Percentiles rank a stretch among this genome's conserved stretches.
These are phyloP conservation scores for Sarcophaga caerulescens DNA, from an alignment of 2,888 invertebrate genomes.

Conservation along the genomic window DNA sequence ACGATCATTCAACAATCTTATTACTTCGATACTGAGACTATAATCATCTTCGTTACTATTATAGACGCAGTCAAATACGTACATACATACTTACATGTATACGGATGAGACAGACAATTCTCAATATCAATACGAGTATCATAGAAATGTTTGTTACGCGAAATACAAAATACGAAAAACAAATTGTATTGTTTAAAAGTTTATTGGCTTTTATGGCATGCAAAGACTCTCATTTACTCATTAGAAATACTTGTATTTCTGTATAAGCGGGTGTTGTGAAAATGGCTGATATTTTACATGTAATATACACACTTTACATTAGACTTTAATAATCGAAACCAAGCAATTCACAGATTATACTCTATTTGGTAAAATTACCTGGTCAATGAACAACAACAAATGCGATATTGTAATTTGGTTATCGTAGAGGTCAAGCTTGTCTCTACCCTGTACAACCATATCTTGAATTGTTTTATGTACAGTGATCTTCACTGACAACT, in stretches of 20 bases:
- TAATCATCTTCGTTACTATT: slow-evolving; percentile 8
- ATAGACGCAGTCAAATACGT: slow-evolving; percentile 11
- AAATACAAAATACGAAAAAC: slow-evolving; percentile 18
- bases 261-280: background rate
- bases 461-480: too few relatives aligned
- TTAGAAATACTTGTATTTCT: slow-evolving; percentile 13
- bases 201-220: slow-evolving; percentile 66
- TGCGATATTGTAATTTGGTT: too few relatives aligned
- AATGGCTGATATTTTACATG: background rate
- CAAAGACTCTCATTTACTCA: slow-evolving; percentile 4
- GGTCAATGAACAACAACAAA: too few relatives aligned
- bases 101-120: background rate
- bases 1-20: slow-evolving; percentile 35
- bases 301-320: background rate
- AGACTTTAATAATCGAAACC: background rate
- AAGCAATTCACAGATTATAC: too few relatives aligned
- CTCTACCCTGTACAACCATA: too few relatives aligned
- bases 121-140: slow-evolving; percentile 62
- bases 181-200: slow-evolving; percentile 60
- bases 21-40: slow-evolving; percentile 46
- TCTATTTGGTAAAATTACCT: too few relatives aligned
- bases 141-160: slow-evolving; percentile 39
- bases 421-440: too few relatives aligned
- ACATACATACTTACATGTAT: background rate
- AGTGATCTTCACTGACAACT: too few relatives aligned